Percentiles rank a stretch among this genome's conserved stretches.
Evolutionary conservation across 2,797 vertebrate genomes (phyloP).

Genomic region (Tenualosa thibaudeaui): DNA sequence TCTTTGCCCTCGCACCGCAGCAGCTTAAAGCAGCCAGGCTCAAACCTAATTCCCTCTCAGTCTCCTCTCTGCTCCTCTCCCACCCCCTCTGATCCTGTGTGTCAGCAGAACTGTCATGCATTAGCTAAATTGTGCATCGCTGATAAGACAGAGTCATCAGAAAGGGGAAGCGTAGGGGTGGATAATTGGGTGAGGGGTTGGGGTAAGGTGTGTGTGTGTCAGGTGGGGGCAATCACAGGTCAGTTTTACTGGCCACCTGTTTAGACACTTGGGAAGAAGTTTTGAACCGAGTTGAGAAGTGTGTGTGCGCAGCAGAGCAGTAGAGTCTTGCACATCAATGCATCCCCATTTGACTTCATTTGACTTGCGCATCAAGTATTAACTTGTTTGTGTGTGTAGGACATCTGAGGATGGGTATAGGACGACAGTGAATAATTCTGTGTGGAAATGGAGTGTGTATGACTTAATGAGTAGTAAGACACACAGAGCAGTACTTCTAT

Average conservation of each 20-base stretch:
- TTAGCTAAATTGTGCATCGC: background rate
- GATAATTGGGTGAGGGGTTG: background rate
- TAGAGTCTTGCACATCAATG: background rate
- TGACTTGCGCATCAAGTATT: no score
- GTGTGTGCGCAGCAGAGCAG: background rate
- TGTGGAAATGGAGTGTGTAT: background rate
- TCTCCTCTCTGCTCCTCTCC: no score
- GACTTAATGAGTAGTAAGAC: no score
- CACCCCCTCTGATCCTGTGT: background rate
- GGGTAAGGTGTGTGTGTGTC: no score
- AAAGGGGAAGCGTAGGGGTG: background rate
- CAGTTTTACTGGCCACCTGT: background rate
- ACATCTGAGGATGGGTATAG: background rate
- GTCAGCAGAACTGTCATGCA: background rate
- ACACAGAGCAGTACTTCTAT: no score
- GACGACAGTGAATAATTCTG: background rate
- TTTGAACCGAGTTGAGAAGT: background rate
- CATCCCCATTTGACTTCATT: background rate
- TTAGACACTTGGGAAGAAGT: background rate
- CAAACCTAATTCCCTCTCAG: no score
- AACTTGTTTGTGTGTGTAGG: background rate
- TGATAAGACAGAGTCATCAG: background rate
- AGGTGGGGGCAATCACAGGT: background rate
- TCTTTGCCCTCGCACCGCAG: background rate
- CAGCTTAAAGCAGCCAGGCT: no score